Percentiles rank a stretch among this genome's conserved stretches.
phyloP scores from a whole-genome alignment of 2,888 invertebrate species.

The Rotaria socialis region DNA sequence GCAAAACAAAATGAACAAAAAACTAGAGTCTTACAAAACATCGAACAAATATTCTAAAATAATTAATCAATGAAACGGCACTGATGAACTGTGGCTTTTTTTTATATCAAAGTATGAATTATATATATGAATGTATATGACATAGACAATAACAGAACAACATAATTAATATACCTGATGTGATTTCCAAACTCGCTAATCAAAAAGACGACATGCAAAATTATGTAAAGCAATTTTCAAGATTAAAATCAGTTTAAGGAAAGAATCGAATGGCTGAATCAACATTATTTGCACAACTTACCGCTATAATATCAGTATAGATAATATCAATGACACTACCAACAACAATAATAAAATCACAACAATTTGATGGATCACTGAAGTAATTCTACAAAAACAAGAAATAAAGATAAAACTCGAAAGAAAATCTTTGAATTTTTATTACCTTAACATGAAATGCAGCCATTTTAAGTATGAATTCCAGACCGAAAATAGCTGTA shows the following conservation, averaged over 20 bases:
- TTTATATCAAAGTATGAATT: too few relatives aligned
- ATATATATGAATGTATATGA: too few relatives aligned
- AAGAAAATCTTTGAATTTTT: too few relatives aligned
- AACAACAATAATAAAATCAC: slow-evolving; percentile 58
- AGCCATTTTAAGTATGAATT: slow-evolving; percentile 86
- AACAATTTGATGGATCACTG: too few relatives aligned
- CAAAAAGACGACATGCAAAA: not conserved
- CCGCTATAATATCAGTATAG: slow-evolving; percentile 65
- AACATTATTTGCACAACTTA: not conserved
- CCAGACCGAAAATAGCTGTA: slow-evolving; percentile 92
- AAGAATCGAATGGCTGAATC: not conserved
- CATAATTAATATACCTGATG: not conserved
- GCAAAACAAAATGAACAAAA: not conserved
- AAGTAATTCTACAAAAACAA: slow-evolving; percentile 50
- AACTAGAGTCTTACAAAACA: not conserved
- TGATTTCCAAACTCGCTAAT: not conserved
- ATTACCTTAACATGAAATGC: slow-evolving; percentile 85
- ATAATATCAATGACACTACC: slow-evolving; percentile 65
- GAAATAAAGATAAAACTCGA: too few relatives aligned
- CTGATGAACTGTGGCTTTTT: too few relatives aligned
- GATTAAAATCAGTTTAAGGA: too few relatives aligned
- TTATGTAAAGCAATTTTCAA: too few relatives aligned
- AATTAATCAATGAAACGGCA: not conserved
- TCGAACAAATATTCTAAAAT: not conserved
- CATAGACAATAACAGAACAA: not conserved